Evolutionary conservation across 2,888 invertebrate species (phyloP).

Genomic region (Biston betularia): DNA sequence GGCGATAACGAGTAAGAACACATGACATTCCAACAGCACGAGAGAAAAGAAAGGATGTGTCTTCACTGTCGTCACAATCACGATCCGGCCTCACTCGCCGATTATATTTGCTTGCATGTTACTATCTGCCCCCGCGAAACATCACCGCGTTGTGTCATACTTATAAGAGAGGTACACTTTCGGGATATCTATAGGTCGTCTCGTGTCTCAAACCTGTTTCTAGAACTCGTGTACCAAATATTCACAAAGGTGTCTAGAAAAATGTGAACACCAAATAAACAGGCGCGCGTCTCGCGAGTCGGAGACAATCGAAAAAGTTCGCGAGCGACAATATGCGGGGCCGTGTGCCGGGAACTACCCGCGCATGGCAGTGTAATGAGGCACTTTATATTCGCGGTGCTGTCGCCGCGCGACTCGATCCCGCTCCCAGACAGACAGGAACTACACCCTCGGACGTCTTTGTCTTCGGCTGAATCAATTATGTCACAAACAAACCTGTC

Average conservation of each 20-base stretch:
- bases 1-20: no score
- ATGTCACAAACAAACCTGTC: constrained; percentile 13
- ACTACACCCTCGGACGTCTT: constrained; percentile 30
- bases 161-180: no score
- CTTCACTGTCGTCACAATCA: no score
- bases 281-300: neutral
- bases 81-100: no score
- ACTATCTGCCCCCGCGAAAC: no score
- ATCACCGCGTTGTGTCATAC: no score
- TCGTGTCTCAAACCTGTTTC: neutral
- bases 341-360: constrained; percentile 17
- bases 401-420: constrained; percentile 45
- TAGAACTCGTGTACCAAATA: constrained; percentile 11
- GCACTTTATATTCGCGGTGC: constrained; percentile 53
- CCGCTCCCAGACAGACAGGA: constrained; percentile 50
- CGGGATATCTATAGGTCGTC: neutral
- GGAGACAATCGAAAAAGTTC: constrained; percentile 13
- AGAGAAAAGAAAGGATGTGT: no score
- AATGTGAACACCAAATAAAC: constrained; percentile 11
- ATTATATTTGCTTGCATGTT: no score
- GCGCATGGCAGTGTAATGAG: constrained; percentile 54
- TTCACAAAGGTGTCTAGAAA: constrained; percentile 13
- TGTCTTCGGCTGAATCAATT: constrained; percentile 18
- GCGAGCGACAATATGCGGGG: constrained; percentile 12
- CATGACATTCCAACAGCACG: no score